Percentiles rank a stretch among this genome's conserved stretches.
phyloP scores from a whole-genome alignment of 1,140 invertebrate species.

The Chymomyza costata region DNA sequence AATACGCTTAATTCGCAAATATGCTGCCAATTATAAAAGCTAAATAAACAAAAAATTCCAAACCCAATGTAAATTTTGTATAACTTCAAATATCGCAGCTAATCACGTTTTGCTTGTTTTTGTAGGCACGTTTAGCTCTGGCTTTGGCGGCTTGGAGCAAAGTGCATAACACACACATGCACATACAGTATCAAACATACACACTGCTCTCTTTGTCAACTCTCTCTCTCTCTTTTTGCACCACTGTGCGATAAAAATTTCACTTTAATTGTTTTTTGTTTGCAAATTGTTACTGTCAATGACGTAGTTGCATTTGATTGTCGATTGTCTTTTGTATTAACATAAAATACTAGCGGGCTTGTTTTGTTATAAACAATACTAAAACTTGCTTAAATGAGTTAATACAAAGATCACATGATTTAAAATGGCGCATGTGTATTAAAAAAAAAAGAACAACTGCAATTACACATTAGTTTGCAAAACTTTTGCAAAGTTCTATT shows the following conservation, averaged over 20 bases:
- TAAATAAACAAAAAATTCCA: no score
- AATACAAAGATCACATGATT: constrained; percentile 31
- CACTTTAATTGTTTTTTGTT: constrained; percentile 34
- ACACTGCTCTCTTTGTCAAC: constrained; percentile 14
- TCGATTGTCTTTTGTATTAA: neutral
- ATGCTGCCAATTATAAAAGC: no score
- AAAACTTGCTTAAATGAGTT: neutral
- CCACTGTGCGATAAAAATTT: constrained; percentile 31
- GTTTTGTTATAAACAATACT: constrained; percentile 1
- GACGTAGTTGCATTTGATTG: constrained; percentile 35
- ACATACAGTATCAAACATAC: constrained; percentile 6
- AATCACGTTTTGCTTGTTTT: constrained; percentile 32
- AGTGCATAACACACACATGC: constrained; percentile 36
- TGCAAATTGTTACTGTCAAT: constrained; percentile 12
- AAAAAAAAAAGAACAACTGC: neutral
- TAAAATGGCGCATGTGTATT: neutral
- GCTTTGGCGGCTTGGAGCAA: constrained; percentile 42
- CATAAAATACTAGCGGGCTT: neutral
- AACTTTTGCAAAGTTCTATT: no score
- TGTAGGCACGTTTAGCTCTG: constrained; percentile 13
- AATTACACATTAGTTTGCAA: neutral
- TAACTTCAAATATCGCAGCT: no score
- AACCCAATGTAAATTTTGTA: no score
- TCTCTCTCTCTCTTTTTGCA: constrained; percentile 8
- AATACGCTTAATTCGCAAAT: no score